These are phyloP conservation scores for Synergus itoensis DNA, from an alignment of 2,888 invertebrate genomes.

Conservation along the genomic window DNA sequence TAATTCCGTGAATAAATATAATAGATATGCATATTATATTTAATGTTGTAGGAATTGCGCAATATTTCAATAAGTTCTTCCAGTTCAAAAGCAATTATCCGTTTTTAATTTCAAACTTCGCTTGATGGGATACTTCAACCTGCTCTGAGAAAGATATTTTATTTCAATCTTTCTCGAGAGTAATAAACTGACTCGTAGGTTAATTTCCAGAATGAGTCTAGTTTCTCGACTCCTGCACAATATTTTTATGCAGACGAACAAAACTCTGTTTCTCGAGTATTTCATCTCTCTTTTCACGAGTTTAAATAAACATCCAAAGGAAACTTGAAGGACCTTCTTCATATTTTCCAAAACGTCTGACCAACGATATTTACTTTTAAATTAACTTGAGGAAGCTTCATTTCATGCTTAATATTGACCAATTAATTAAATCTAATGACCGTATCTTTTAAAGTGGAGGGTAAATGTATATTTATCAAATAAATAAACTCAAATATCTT, in stretches of 20 bases:
- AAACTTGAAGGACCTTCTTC: neutral
- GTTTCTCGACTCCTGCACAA: neutral
- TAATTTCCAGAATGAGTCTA: slow-evolving; percentile 38
- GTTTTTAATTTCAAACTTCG: slow-evolving; percentile 19
- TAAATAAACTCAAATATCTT: too few relatives aligned
- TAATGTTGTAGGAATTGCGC: too few relatives aligned
- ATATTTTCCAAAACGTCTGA: slow-evolving; percentile 4
- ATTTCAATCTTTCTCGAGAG: slow-evolving; percentile 25
- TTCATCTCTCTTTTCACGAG: slow-evolving; percentile 10
- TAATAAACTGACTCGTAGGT: slow-evolving; percentile 23
- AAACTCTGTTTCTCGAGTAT: neutral
- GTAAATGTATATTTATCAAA: too few relatives aligned
- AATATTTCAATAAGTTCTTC: neutral
- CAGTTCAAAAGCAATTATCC: slow-evolving; percentile 19
- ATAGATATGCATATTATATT: too few relatives aligned
- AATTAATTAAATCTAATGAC: neutral
- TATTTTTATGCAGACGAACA: slow-evolving; percentile 25
- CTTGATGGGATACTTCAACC: slow-evolving; percentile 11
- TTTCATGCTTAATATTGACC: neutral
- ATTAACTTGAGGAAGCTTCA: neutral
- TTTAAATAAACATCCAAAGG: slow-evolving; percentile 14
- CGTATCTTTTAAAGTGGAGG: neutral
- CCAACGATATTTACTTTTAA: slow-evolving; percentile 5
- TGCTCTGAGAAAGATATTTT: slow-evolving; percentile 20
- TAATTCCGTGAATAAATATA: too few relatives aligned